Evolutionary conservation across 37 sponge, comb jelly and placozoan species (phyloP), one percentile per base, ranked within the genome.

Genomic region (Ephydatia muelleri): DNA sequence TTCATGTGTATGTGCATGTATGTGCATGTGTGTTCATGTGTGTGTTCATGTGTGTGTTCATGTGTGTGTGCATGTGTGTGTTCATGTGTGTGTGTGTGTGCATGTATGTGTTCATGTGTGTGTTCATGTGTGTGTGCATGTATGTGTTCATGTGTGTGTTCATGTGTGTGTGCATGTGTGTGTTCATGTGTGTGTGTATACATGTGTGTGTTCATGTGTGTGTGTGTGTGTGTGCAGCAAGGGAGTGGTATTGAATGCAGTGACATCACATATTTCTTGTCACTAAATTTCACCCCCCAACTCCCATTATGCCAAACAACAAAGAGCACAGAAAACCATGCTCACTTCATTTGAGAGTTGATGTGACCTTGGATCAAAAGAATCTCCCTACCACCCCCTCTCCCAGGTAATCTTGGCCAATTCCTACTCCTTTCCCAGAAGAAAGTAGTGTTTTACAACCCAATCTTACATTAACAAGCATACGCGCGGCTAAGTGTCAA

Each of bases 1-100:
- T 81, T 3, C 31, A 39, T 57, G 65, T 28, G 69, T 68, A 49
- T 73, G 33, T 35, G 82, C 23, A n/a, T 81, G 82, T 81, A 39
- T 68, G 70, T 81, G 40, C 68, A 38, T 68, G 40, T 37, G 82
- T 81, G 40, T 81, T 3, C 31, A 39, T 81, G 82, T 68, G 69
- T n/a, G 64, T 67, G 64, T 29, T 2, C 27, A 34, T 21, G 6
- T 23, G 39, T 38, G 26, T 2, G 6, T 3, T 38, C 2, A 8
- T 3, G 5, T 36, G 31, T 25, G 64, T 67, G 64, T 29, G 28
- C 27, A 34, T 21, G 6, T 23, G 39, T 38, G 26, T 2, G 6
- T 3, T 38, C 2, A 8, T 3, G 5, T 36, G 31, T 25, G 37
- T 33, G 82, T 28, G 40, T 70, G 72, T 71, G 82, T 82, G 82